A percentile compares a stretch with the other conserved stretches of the same genome.
Evolutionary conservation across 2,797 vertebrate genomes (phyloP).

Genomic region (Salmo trutta): DNA sequence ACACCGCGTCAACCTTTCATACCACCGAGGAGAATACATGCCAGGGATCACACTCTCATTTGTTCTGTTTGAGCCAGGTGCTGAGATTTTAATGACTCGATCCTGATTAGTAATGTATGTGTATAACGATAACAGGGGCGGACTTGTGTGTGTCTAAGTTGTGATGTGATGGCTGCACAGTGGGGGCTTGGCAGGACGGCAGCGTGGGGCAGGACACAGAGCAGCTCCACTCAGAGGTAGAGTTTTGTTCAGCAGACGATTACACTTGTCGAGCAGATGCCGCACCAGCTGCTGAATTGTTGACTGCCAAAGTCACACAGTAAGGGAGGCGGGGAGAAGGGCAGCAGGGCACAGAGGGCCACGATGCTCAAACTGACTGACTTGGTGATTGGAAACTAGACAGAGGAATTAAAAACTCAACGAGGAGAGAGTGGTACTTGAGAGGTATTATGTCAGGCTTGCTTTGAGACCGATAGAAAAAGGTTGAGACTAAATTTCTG

Average conservation of each 20-base stretch:
- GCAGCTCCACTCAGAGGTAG: slow-evolving; percentile 69
- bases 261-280: slow-evolving; percentile 83
- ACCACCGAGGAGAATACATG: neutral
- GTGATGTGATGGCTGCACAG: neutral
- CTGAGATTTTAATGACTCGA: neutral
- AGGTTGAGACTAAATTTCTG: too few relatives aligned
- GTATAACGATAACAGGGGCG: slow-evolving; percentile 14
- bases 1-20: slow-evolving; percentile 38
- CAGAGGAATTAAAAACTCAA: neutral
- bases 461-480: neutral
- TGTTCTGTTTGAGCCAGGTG: neutral
- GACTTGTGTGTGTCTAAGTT: slow-evolving; percentile 19
- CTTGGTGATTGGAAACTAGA: slow-evolving; percentile 26
- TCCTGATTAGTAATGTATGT: slow-evolving; percentile 18
- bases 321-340: slow-evolving; percentile 65
- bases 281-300: slow-evolving; percentile 72
- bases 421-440: neutral
- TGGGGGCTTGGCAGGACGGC: slow-evolving; percentile 42
- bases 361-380: neutral
- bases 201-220: slow-evolving; percentile 53
- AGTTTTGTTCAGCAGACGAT: slow-evolving; percentile 80
- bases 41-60: neutral
- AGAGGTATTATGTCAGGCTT: neutral
- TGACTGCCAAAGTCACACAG: slow-evolving; percentile 72
- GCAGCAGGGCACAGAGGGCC: slow-evolving; percentile 51